Conservation (phyloP, 2,888 invertebrate genomes). For the Parthenolecanium corni region DNA sequence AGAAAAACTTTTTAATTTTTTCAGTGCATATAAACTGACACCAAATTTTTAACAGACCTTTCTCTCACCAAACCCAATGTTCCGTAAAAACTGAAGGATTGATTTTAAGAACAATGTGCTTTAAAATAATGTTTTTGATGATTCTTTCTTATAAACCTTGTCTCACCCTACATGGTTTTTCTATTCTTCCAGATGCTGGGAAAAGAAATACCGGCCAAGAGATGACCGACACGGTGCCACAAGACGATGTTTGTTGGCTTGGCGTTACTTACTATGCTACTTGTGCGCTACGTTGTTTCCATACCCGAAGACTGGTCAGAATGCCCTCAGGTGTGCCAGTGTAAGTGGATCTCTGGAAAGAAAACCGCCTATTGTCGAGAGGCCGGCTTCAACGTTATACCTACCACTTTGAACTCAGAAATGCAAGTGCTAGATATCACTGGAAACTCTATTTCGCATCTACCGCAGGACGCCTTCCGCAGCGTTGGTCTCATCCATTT, state of each 20-base stretch:
- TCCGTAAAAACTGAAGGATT: no score
- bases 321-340: conserved; percentile 73
- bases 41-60: no score
- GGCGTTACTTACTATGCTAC: conserved; percentile 29
- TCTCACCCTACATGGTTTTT: no score
- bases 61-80: no score
- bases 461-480: conserved; percentile 68
- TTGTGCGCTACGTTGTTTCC: conserved; percentile 22
- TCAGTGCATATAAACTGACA: no score
- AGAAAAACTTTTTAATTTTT: no score
- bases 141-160: no score
- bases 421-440: conserved; percentile 79
- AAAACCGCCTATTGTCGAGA: conserved; percentile 77
- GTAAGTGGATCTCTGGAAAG: conserved; percentile 87
- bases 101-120: no score
- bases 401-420: conserved; percentile 55
- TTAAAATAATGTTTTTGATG: no score
- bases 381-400: conserved; percentile 66
- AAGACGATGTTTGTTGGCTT: conserved; percentile 25
- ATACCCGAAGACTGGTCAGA: conserved; percentile 68
- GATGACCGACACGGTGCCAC: conserved; percentile 22
- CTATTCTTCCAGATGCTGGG: conserved; percentile 23
- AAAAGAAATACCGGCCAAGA: conserved; percentile 19
- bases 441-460: conserved; percentile 61
- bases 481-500: conserved; percentile 67